Conservation (phyloP, 1,140 invertebrate species). For the Zaprionus capensis region DNA sequence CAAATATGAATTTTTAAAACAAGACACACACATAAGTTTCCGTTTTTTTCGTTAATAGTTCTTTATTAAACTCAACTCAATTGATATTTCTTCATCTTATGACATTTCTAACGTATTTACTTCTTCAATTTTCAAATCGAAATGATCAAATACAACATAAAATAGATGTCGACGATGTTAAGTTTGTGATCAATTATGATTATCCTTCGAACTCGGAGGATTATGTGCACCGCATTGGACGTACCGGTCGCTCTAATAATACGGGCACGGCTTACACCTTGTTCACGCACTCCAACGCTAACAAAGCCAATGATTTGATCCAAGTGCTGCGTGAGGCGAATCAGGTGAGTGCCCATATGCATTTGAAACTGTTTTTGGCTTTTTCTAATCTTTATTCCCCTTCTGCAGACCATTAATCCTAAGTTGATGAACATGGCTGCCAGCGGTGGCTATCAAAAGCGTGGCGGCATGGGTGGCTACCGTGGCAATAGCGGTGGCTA, state of each 20-base stretch:
- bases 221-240: constrained; percentile 99
- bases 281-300: constrained; percentile 96
- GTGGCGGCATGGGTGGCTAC: constrained; percentile 57
- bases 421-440: constrained; percentile 86
- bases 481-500: constrained; percentile 65
- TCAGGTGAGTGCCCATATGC: constrained; percentile 87
- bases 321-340: constrained; percentile 97
- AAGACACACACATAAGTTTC: constrained; percentile 73
- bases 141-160: constrained; percentile 52
- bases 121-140: constrained; percentile 79
- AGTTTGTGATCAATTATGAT: constrained; percentile 99
- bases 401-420: constrained; percentile 86
- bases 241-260: constrained; percentile 96
- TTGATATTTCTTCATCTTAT: neutral
- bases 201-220: constrained; percentile 99
- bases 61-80: constrained; percentile 49
- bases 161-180: constrained; percentile 99
- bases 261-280: constrained; percentile 99
- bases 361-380: neutral
- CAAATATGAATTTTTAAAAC: constrained; percentile 27
- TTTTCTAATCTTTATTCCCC: neutral
- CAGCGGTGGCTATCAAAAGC: constrained; percentile 80
- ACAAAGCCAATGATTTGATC: constrained; percentile 96
- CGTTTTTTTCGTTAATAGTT: constrained; percentile 76
- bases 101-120: constrained; percentile 67